Evolutionary conservation across 2,797 vertebrate genomes (phyloP), one percentile per base, ranked within the genome.

Genomic region (Oreortyx pictus): DNA sequence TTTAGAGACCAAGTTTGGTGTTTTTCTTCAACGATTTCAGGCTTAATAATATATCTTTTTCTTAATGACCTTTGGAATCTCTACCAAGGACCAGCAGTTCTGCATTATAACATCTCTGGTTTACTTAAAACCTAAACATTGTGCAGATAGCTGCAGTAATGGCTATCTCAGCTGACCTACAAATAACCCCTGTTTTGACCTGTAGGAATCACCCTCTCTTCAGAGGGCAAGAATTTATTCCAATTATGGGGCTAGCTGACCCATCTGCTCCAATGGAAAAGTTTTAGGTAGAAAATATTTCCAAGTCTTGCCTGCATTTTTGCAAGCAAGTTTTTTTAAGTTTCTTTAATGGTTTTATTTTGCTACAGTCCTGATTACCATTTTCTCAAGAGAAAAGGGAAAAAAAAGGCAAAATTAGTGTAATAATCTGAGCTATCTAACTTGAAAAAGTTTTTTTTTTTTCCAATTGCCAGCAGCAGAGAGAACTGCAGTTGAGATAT

Each of bases 141-240:
- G 76, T 57, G 88, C 96, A 96, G 94, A 92, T 67, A 92, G 67
- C 92, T 76, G 60, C 80, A 81, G 68, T 94, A 94, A 96, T 78
- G 70, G 50, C 89, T 67, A 11, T 92, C 86, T 81, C 76, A 94
- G 66, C 70, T 96, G 96, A 96, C 96, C 95, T 78, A 64, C 73
- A 84, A 86, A 47, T 94, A 95, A 96, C 94, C 96, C 39, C 89
- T 87, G 43, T 4, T 94, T 57, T 96, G 92, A 96, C 90, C 96
- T 83, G 62, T 7, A 75, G 73, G 76, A 96, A 92, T 92, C 82
- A 92, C 90, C 66, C 46, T 89, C 44, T 68, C 68, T 89, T 17
- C 20, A 88, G 61, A 92, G 95, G 86, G 82, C 86, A 94, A 93
- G 86, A 76, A 89, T 76, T 85, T 86, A 70, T 41, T 96, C 90